Base-by-base conservation (phyloP, 1,140 invertebrate genomes). In the Drosophila leontia region DNA sequence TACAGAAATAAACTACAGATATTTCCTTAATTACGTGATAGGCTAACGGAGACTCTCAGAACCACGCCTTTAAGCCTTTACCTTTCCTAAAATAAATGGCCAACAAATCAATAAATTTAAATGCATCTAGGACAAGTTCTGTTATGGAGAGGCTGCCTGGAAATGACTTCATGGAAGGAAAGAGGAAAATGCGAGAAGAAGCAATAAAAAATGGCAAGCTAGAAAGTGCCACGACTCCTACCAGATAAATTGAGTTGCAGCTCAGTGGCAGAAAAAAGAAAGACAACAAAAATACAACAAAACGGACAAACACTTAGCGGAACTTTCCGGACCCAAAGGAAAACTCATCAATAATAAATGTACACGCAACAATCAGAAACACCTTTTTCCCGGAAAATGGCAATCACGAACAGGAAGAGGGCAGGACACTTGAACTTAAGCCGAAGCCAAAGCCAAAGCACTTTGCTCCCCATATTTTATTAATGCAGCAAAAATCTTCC, bases 21-120 rank as follows among this genome's bases (percentile, higher is more conserved):
- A 29, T 29, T 29, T 29, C 5, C 26, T 5, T 29, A 6, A 29
- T 29, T 29, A 6, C 26, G 1, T 29, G 26, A 29, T 29, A 29
- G 6, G 26, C 26, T 29, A 0, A 8, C 15, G 0, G 7, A 23
- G 12, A 0, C 11, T 45, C 3, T 3, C 7, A 3, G 39, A 23
- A 37, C 58, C 45, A 71, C 60, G 77, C 64, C 67, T 60, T 57
- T 26, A 19, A 39, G 42, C 41, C 19, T 26, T 29, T 48, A 26
- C 15, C 17, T 41, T 26, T 35, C 1, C 29, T 34, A n/a, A 41
- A 59, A 32, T 13, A 55, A n/a, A n/a, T 35, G 11, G 7, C 12
- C n/a, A 29, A 11, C 15, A 65, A 80, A 84, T 84, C 72, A 78
- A 84, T 84, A 84, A 72, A 72, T 69, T 84, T 55, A 77, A 74